Evolutionary conservation across 2,113 vertebrate species (phyloP).

Genomic region (Myiagra hebetior): DNA sequence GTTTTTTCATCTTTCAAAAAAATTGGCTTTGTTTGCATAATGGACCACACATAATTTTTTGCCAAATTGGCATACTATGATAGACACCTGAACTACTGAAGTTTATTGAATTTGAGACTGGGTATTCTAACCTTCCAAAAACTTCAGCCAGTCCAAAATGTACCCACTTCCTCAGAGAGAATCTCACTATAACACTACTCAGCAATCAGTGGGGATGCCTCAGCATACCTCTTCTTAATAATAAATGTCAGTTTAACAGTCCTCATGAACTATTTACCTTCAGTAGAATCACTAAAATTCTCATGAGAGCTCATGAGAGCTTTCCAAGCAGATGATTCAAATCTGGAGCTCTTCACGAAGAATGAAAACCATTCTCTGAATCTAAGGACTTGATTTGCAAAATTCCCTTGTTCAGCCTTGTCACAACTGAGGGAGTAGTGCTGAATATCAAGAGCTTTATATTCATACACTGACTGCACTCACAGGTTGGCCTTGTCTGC

Average conservation of each 20-base stretch:
- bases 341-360: not conserved
- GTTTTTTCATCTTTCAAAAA: not conserved
- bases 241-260: not conserved
- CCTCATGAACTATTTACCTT: not conserved
- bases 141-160: not conserved
- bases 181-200: not conserved
- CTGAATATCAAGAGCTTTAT: not conserved
- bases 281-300: not conserved
- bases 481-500: not conserved
- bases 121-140: not conserved
- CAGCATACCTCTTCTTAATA: not conserved
- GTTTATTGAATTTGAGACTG: not conserved
- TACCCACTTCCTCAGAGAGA: not conserved
- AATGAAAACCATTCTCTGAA: not conserved
- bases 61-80: not conserved
- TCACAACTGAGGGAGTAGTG: not conserved
- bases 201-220: not conserved
- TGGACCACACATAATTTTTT: not conserved
- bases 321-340: not conserved
- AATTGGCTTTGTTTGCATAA: not conserved
- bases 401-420: not conserved
- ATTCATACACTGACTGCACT: not conserved
- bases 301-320: not conserved
- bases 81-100: not conserved
- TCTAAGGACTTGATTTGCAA: not conserved